A percentile compares a stretch with the other conserved stretches of the same genome.
phyloP scores from a whole-genome alignment of 2,113 vertebrate species.

The Pteruthius melanotis region DNA sequence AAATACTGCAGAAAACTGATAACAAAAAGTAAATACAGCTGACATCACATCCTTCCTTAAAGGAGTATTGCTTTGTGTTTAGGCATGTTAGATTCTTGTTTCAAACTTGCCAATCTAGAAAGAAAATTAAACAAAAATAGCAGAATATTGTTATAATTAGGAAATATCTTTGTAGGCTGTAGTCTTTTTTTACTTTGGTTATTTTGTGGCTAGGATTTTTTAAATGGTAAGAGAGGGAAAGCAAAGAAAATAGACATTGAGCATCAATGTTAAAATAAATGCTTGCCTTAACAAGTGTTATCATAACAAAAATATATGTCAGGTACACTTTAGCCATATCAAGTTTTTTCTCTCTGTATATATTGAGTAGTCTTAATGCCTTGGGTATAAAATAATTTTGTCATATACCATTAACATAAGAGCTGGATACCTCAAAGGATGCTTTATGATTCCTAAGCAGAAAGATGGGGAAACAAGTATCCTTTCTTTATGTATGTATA shows the following conservation, averaged over 20 bases:
- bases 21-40: not conserved
- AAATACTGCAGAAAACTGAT: not conserved
- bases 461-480: not conserved
- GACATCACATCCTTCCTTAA: not conserved
- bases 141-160: not conserved
- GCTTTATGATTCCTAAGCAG: not conserved
- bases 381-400: not conserved
- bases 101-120: not conserved
- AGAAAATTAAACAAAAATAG: not conserved
- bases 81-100: not conserved
- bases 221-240: not conserved
- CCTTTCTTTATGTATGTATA: not conserved
- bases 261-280: not conserved
- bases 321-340: not conserved
- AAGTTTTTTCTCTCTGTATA: not conserved
- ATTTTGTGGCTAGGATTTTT: not conserved
- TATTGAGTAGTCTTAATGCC: not conserved
- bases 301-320: not conserved
- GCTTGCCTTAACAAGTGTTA: not conserved
- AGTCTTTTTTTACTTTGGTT: not conserved
- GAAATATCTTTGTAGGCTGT: not conserved
- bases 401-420: not conserved
- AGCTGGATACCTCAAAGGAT: not conserved
- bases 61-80: not conserved
- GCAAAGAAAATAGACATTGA: not conserved